phyloP scores from a whole-genome alignment of 2,888 invertebrate species.

The Apocheima hispidaria region DNA sequence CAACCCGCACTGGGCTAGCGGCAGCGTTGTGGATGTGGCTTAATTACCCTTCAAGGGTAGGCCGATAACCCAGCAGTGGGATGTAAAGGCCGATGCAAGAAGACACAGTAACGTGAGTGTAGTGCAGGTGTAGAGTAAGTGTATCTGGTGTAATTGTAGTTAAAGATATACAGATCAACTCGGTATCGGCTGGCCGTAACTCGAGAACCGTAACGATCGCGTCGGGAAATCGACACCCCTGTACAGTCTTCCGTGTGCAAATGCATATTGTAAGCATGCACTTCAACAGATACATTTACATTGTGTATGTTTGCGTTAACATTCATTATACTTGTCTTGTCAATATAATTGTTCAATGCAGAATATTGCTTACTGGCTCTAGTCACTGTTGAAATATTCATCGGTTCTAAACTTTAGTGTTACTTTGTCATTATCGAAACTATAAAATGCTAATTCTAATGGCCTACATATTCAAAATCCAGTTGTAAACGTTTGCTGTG shows the following conservation, averaged over 20 bases:
- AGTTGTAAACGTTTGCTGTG: conserved; percentile 47
- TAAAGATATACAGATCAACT: conserved; percentile 45
- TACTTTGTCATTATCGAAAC: conserved; percentile 17
- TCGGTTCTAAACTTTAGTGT: conserved; percentile 3
- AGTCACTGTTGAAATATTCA: conserved; percentile 4
- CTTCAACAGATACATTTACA: conserved; percentile 26
- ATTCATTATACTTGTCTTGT: conserved; percentile 31
- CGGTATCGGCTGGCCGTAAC: conserved; percentile 58
- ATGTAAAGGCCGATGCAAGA: too few species aligned
- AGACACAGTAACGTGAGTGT: not conserved
- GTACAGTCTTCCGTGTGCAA: conserved; percentile 48
- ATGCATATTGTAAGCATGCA: conserved; percentile 40
- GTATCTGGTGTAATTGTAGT: conserved; percentile 1
- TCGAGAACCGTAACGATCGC: conserved; percentile 54
- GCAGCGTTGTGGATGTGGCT: too few species aligned
- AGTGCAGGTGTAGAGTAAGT: not conserved
- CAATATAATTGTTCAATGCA: conserved; percentile 16
- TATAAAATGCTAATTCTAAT: conserved; percentile 29
- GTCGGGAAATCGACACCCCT: conserved; percentile 58
- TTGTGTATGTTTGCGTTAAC: conserved; percentile 29
- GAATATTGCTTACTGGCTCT: not conserved
- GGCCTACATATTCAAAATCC: conserved; percentile 41
- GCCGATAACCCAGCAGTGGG: too few species aligned
- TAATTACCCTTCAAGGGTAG: too few species aligned
- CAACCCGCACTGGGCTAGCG: too few species aligned